Percentiles rank a stretch among this genome's conserved stretches.
Evolutionary conservation across 2,888 invertebrate species (phyloP).

Genomic region (Epicampocera succincta): DNA sequence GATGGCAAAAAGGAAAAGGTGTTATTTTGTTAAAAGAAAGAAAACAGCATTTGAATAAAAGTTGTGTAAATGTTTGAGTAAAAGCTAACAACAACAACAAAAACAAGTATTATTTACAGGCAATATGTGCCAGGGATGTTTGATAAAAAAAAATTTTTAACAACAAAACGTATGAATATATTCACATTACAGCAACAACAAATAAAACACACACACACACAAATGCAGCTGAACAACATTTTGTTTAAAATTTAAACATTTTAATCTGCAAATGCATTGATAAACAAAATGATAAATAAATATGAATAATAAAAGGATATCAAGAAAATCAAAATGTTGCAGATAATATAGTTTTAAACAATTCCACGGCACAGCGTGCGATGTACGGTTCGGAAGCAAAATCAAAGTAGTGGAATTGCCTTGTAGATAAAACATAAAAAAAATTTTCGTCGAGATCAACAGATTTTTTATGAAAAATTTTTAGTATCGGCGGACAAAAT

Average conservation of each 20-base stretch:
- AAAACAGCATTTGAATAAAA: slow-evolving; percentile 15
- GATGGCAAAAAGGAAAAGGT: slow-evolving; percentile 11
- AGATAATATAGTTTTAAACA: not conserved
- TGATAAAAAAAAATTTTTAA: slow-evolving; percentile 28
- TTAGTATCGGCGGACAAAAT: too few relatives aligned
- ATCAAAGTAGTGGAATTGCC: too few relatives aligned
- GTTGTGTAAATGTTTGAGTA: slow-evolving; percentile 4
- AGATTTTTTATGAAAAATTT: too few relatives aligned
- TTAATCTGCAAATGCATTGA: slow-evolving; percentile 70
- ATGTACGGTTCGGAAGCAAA: too few relatives aligned
- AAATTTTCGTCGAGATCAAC: too few relatives aligned
- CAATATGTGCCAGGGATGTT: slow-evolving; percentile 16
- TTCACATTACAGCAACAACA: too few relatives aligned
- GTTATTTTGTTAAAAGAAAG: slow-evolving; percentile 7
- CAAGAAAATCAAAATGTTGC: not conserved
- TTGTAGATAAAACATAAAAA: too few relatives aligned
- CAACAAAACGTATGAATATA: slow-evolving; percentile 36
- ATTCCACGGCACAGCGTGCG: too few relatives aligned
- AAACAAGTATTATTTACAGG: slow-evolving; percentile 4
- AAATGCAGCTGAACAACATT: slow-evolving; percentile 38
- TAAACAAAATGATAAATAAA: slow-evolving; percentile 39
- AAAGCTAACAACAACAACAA: not conserved
- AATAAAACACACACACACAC: too few relatives aligned
- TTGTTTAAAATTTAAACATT: slow-evolving; percentile 72
- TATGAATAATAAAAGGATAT: not conserved